A percentile compares a stretch with the other conserved stretches of the same genome.
Conservation (phyloP, 2,113 vertebrate genomes). For the Pampusana beccarii region DNA sequence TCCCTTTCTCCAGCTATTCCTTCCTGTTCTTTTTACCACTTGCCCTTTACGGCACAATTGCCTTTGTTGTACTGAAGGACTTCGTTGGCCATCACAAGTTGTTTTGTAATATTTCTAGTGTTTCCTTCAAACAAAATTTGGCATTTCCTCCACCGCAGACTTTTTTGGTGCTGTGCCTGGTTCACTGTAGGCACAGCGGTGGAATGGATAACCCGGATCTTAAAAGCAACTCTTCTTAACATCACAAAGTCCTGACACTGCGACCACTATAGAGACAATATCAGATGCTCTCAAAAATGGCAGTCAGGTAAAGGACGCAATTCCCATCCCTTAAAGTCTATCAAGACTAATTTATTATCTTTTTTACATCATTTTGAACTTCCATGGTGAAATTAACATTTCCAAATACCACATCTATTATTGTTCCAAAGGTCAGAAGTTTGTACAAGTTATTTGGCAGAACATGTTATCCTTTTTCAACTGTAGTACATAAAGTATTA, state of each 20-base stretch:
- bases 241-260: not conserved
- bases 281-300: not conserved
- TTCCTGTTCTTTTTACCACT: not conserved
- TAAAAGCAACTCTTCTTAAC: not conserved
- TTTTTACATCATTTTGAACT: not conserved
- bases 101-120: not conserved
- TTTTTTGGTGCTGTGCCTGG: not conserved
- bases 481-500: not conserved
- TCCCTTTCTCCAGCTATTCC: not conserved
- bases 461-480: conserved; percentile 9
- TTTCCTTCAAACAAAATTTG: not conserved
- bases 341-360: not conserved
- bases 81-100: not conserved
- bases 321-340: not conserved
- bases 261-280: not conserved
- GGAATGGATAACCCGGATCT: not conserved
- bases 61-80: not conserved
- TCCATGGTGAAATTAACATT: not conserved
- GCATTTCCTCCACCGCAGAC: not conserved
- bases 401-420: not conserved
- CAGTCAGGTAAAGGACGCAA: not conserved
- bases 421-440: conserved; percentile 1
- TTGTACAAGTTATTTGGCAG: not conserved
- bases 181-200: not conserved
- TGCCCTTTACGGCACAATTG: conserved; percentile 13